Base-by-base conservation (phyloP, 2,888 invertebrate species). In the Geotrupes spiniger region DNA sequence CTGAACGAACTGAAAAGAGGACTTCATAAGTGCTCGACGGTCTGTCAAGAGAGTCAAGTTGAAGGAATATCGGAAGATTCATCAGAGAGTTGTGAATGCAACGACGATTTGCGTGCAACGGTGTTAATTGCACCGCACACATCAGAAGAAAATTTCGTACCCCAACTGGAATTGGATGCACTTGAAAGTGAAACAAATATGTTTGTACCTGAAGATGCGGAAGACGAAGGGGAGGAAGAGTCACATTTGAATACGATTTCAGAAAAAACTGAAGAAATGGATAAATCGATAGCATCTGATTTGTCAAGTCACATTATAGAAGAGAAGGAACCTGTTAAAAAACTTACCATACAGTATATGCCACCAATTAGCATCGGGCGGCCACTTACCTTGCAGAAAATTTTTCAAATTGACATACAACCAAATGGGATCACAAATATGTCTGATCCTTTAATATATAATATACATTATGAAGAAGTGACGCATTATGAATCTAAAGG, bases 281-380 rank as follows among this genome's bases (percentile, higher is more conserved):
- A n/a, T n/a, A n/a, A n/a, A n/a, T n/a, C n/a, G n/a, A n/a, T n/a
- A n/a, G n/a, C n/a, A n/a, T n/a, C n/a, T n/a, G n/a, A n/a, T n/a
- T n/a, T n/a, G n/a, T n/a, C n/a, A n/a, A 33, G n/a, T 12, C 6
- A 9, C 8, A 8, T 6, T 37, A 21, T n/a, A 26, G 9, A 8
- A 11, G 11, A 5, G 9, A 26, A 27, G 12, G 2, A 14, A 10
- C 15, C 21, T 25, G 4, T 14, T n/a, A 49, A 45, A 21, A 39
- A 56, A 40, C 64, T 78, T 49, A 63, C 71, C 56, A 59, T 77
- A 54, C 78, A 78, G 68, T 64, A 69, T 56, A 74, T 78, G 74
- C 78, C 78, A 38, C 69, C 74, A 44, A 74, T 80, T 50, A 75
- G 74, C 59, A 80, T 80, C 52, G 73, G 76, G 62, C 72, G 76